Percentiles rank a stretch among this genome's conserved stretches.
Evolutionary conservation across 1,140 invertebrate species (phyloP).

Genomic region (Euborellia annulipes): DNA sequence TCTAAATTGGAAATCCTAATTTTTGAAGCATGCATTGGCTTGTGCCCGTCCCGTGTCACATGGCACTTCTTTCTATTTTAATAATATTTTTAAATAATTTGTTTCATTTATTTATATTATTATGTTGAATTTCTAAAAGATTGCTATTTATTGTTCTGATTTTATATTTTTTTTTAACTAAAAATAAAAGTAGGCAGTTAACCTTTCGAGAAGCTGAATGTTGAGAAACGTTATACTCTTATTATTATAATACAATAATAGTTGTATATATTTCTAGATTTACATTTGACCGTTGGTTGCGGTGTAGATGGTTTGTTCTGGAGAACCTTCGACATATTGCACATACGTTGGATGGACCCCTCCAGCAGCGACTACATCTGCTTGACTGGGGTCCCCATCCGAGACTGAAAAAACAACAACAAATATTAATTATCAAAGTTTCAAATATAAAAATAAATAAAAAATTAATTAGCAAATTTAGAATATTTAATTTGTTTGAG

Average conservation of each 20-base stretch:
- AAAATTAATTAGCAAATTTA: background rate
- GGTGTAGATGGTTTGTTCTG: slow-evolving; percentile 49
- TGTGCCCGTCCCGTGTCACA: too few species aligned
- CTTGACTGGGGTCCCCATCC: slow-evolving; percentile 33
- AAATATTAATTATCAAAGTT: background rate
- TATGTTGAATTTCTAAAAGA: too few species aligned
- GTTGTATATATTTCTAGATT: slow-evolving; percentile 20
- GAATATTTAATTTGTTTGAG: background rate
- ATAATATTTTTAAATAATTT: too few species aligned
- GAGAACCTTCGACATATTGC: slow-evolving; percentile 46
- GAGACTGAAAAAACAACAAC: slow-evolving; percentile 27
- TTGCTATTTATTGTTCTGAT: too few species aligned
- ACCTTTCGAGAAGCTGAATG: background rate
- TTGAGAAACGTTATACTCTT: slow-evolving; percentile 3
- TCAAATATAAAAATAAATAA: background rate
- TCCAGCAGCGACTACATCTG: slow-evolving; percentile 30
- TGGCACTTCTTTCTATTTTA: too few species aligned
- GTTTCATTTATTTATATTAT: too few species aligned
- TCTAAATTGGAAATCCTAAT: too few species aligned
- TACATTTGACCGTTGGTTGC: slow-evolving; percentile 49
- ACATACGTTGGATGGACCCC: slow-evolving; percentile 43
- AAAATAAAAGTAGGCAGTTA: too few species aligned
- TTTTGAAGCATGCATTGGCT: too few species aligned
- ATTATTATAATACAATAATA: too few species aligned
- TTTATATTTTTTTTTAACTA: too few species aligned